Percentiles rank a stretch among this genome's conserved stretches.
These are phyloP conservation scores for Mus pahari DNA, from an alignment of 2,113 vertebrate genomes.

Conservation along the genomic window DNA sequence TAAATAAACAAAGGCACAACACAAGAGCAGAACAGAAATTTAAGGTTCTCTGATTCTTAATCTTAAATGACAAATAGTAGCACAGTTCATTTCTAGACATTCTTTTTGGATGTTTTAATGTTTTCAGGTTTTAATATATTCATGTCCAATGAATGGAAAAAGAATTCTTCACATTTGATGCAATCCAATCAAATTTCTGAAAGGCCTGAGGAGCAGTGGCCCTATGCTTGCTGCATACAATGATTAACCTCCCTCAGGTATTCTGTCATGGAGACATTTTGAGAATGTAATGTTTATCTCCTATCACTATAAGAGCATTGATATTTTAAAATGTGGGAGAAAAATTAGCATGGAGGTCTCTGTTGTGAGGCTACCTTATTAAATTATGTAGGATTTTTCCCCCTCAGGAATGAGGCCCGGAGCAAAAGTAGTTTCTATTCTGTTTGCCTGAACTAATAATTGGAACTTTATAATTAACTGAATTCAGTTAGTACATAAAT, in stretches of 20 bases:
- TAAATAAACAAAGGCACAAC: conserved; percentile 40
- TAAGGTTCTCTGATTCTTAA: conserved; percentile 2
- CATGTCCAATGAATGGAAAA: neutral
- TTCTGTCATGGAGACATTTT: neutral
- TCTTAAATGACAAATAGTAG: neutral
- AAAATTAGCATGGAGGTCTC: neutral
- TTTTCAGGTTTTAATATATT: neutral
- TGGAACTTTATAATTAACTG: conserved; percentile 75
- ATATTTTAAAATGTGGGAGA: neutral
- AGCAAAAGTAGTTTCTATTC: neutral
- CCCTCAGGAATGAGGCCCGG: conserved; percentile 13
- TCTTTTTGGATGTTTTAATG: neutral
- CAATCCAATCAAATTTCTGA: neutral
- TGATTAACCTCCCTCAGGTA: neutral
- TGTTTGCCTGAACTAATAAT: conserved; percentile 43
- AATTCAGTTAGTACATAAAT: conserved; percentile 76
- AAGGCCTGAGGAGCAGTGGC: neutral
- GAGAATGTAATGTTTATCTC: neutral
- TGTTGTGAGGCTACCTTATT: neutral
- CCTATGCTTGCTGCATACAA: neutral
- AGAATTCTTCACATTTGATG: neutral
- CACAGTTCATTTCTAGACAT: neutral
- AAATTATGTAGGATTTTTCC: neutral
- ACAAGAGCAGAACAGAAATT: conserved; percentile 58
- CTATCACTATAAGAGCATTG: neutral